phyloP scores from a whole-genome alignment of 2,113 vertebrate genomes.

The Ibidorhyncha struthersii region DNA sequence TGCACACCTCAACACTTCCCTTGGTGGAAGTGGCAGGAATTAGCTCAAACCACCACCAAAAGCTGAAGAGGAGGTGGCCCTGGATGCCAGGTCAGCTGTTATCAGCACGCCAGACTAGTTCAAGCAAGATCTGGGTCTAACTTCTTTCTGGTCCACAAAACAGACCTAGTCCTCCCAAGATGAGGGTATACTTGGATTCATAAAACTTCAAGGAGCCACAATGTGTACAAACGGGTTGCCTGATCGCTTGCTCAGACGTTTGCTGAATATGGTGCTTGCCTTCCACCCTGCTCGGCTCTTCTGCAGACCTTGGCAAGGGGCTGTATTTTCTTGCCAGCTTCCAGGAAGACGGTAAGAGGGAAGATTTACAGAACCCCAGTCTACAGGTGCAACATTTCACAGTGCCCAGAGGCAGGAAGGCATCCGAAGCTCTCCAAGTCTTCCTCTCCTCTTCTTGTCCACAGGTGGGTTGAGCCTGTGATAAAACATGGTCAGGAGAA shows the following conservation, averaged over 20 bases:
- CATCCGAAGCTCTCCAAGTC: background rate
- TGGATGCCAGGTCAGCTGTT: background rate
- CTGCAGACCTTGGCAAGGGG: background rate
- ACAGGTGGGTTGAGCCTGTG: fast-evolving
- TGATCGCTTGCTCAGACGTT: background rate
- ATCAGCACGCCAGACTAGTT: background rate
- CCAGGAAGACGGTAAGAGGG: background rate
- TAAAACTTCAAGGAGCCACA: background rate
- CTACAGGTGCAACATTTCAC: background rate
- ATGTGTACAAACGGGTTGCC: background rate
- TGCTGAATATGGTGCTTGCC: background rate
- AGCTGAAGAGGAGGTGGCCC: background rate
- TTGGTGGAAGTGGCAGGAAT: background rate
- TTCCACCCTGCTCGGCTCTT: background rate
- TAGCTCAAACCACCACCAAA: background rate
- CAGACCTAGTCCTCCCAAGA: background rate
- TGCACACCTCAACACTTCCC: background rate
- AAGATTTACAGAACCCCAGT: background rate
- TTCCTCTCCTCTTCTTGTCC: background rate
- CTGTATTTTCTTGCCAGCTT: background rate
- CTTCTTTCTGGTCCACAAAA: background rate
- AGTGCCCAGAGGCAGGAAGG: background rate
- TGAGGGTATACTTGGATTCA: background rate
- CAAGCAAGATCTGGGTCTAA: background rate
- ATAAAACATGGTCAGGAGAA: background rate